phyloP scores from a whole-genome alignment of 2,888 invertebrate genomes.

The Amaurobius ferox region DNA sequence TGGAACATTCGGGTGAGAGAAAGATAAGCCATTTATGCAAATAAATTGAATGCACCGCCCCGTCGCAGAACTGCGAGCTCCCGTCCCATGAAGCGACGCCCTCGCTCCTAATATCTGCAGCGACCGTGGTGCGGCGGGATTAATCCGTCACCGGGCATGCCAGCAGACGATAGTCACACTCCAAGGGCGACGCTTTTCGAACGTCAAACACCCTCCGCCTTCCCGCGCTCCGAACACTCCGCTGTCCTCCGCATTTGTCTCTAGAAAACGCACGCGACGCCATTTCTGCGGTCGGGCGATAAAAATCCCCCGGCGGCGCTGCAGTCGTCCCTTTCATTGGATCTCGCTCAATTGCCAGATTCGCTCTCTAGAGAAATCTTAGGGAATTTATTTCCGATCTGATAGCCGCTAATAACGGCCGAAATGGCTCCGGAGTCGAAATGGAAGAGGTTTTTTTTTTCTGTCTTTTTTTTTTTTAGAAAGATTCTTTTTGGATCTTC shows the following conservation, averaged over 20 bases:
- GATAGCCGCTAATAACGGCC: conserved; percentile 11
- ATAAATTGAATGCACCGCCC: too few species aligned
- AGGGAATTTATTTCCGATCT: conserved; percentile 8
- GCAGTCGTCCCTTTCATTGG: neutral
- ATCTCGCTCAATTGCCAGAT: conserved; percentile 10
- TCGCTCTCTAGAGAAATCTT: conserved; percentile 4
- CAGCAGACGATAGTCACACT: conserved; percentile 52
- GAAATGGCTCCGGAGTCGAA: conserved; percentile 1
- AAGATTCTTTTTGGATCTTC: neutral
- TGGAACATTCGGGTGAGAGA: too few species aligned
- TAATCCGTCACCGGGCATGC: conserved; percentile 46
- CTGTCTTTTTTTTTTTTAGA: neutral
- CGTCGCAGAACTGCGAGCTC: too few species aligned
- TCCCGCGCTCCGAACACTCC: neutral
- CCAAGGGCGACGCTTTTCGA: conserved; percentile 25
- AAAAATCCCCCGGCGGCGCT: conserved; percentile 10
- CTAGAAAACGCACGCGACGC: conserved; percentile 4
- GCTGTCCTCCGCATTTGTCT: neutral
- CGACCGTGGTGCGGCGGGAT: conserved; percentile 13
- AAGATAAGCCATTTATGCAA: too few species aligned
- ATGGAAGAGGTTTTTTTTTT: neutral
- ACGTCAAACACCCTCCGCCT: neutral
- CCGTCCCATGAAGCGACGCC: too few species aligned
- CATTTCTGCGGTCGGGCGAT: conserved; percentile 14
- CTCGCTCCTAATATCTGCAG: too few species aligned